These are phyloP conservation scores for Drosophila kohkoa DNA, from an alignment of 1,140 invertebrate genomes.

Conservation along the genomic window DNA sequence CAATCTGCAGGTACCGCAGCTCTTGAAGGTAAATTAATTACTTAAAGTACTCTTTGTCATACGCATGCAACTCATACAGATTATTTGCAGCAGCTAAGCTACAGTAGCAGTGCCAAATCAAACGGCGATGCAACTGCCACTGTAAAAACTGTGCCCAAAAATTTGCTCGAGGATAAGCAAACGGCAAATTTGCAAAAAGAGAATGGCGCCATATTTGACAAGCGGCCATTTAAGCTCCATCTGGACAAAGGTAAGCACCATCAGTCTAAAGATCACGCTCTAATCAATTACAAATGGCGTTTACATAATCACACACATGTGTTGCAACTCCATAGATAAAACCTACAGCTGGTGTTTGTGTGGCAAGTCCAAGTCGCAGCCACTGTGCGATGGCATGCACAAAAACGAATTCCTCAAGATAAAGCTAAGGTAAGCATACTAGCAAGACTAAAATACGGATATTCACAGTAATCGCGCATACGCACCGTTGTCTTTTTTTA, in stretches of 20 bases:
- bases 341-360: slow-evolving; percentile 97
- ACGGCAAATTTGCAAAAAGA: slow-evolving; percentile 87
- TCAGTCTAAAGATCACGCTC: background rate
- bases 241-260: slow-evolving; percentile 87
- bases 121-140: slow-evolving; percentile 14
- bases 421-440: slow-evolving; percentile 86
- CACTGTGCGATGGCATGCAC: slow-evolving; percentile 97
- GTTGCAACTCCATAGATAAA: slow-evolving; percentile 87
- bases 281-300: slow-evolving; percentile 28
- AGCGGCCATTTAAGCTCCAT: slow-evolving; percentile 93
- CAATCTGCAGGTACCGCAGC: slow-evolving; percentile 31
- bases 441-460: background rate
- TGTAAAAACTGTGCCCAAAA: slow-evolving; percentile 87
- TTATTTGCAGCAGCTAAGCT: slow-evolving; percentile 46
- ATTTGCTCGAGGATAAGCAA: slow-evolving; percentile 87
- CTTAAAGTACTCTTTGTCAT: background rate
- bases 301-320: slow-evolving; percentile 72
- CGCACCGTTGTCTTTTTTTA: slow-evolving; percentile 68
- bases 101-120: slow-evolving; percentile 49
- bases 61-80: background rate
- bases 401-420: slow-evolving; percentile 91
- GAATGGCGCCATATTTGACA: slow-evolving; percentile 93
- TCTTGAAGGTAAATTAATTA: slow-evolving; percentile 49
- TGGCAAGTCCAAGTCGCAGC: slow-evolving; percentile 95
- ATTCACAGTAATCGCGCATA: background rate